Evolutionary conservation across 2,797 vertebrate genomes (phyloP).

Genomic region (Pangasius djambal): DNA sequence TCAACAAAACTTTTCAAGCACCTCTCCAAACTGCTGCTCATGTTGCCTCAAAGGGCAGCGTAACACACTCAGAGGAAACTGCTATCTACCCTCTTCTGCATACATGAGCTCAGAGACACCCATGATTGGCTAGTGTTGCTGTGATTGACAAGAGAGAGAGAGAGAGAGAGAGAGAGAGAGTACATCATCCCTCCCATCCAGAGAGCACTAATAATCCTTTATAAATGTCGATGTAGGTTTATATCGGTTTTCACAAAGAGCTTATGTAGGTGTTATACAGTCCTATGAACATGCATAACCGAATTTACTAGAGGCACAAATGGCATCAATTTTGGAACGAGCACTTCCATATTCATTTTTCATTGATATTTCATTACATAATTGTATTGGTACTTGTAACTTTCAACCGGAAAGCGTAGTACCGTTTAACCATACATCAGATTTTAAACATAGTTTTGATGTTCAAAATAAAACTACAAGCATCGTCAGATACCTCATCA

Average conservation of each 20-base stretch:
- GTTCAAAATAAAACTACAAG: not conserved
- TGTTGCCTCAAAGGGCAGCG: not conserved
- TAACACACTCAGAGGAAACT: not conserved
- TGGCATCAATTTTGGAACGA: not conserved
- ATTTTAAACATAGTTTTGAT: not conserved
- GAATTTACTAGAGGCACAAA: constrained; percentile 19
- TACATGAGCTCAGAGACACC: not conserved
- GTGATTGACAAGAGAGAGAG: not conserved
- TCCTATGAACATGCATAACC: not conserved
- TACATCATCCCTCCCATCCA: not conserved
- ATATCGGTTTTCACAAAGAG: not conserved
- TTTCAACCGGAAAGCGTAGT: not conserved
- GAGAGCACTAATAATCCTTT: not conserved
- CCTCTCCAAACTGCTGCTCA: not conserved
- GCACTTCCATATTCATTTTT: not conserved
- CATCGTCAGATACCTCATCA: not conserved
- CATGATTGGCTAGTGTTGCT: not conserved
- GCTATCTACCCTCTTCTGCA: not conserved
- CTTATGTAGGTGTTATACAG: not conserved
- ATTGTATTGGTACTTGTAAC: not conserved
- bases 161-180: not conserved
- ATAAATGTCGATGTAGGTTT: not conserved
- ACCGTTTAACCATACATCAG: not conserved
- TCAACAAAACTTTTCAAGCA: not conserved
- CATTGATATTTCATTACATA: not conserved